A percentile compares a stretch with the other conserved stretches of the same genome.
Evolutionary conservation across 2,888 invertebrate species (phyloP).

Genomic region (Acronicta aceris): DNA sequence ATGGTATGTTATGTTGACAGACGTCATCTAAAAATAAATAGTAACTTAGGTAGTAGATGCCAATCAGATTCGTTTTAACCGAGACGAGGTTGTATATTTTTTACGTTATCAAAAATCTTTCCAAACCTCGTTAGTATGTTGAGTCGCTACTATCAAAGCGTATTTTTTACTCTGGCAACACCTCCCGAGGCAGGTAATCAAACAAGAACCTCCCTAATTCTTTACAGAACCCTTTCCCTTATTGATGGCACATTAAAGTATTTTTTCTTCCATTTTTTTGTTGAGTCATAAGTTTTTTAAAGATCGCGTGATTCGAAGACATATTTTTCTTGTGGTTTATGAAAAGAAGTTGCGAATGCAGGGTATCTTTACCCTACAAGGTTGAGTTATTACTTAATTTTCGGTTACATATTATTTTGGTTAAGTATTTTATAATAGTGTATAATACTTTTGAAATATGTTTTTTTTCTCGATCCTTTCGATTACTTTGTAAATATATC

Average conservation of each 20-base stretch:
- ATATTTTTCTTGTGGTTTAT: slow-evolving; percentile 24
- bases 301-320: slow-evolving; percentile 38
- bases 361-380: slow-evolving; percentile 19
- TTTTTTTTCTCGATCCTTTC: no score
- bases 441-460: no score
- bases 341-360: slow-evolving; percentile 30
- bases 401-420: neutral
- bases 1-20: no score
- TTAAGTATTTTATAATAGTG: no score
- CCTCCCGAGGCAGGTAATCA: slow-evolving; percentile 50
- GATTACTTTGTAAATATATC: no score
- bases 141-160: slow-evolving; percentile 34
- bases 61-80: neutral
- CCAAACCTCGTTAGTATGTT: slow-evolving; percentile 49
- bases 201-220: slow-evolving; percentile 44
- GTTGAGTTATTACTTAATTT: neutral
- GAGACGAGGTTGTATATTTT: neutral
- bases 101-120: slow-evolving; percentile 12
- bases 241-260: slow-evolving; percentile 42
- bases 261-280: slow-evolving; percentile 33
- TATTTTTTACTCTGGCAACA: slow-evolving; percentile 35
- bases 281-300: slow-evolving; percentile 46
- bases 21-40: no score
- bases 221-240: slow-evolving; percentile 35
- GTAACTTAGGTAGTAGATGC: no score